phyloP scores from a whole-genome alignment of 2,888 invertebrate species.

The Agonopterix alstromeriana region DNA sequence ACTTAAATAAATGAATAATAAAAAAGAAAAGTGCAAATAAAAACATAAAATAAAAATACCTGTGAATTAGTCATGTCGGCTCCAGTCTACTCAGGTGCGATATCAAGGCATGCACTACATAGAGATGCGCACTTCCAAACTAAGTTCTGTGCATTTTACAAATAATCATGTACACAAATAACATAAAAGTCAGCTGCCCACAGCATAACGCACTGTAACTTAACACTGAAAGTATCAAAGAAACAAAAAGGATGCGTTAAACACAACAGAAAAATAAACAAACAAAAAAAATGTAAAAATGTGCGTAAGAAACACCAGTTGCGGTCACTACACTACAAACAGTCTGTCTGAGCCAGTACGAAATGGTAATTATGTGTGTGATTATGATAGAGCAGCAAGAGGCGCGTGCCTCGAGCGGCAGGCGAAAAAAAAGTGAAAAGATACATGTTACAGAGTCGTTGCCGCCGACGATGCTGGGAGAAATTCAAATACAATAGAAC shows the following conservation, averaged over 20 bases:
- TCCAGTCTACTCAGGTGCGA: constrained; percentile 56
- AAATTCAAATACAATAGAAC: constrained; percentile 46
- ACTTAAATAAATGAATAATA: constrained; percentile 7
- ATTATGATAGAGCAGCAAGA: constrained; percentile 40
- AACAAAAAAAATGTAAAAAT: constrained; percentile 22
- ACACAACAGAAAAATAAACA: constrained; percentile 32
- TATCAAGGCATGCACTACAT: constrained; percentile 70
- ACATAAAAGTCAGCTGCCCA: constrained; percentile 60
- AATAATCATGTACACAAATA: constrained; percentile 59
- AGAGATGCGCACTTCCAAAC: constrained; percentile 47
- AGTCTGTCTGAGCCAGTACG: constrained; percentile 32
- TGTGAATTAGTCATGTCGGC: constrained; percentile 79
- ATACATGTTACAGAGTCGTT: constrained; percentile 39
- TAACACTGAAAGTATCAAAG: constrained; percentile 68
- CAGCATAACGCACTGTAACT: constrained; percentile 65
- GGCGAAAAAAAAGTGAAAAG: constrained; percentile 74
- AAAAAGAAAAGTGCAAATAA: constrained; percentile 38
- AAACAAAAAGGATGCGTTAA: constrained; percentile 60
- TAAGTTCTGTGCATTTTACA: constrained; percentile 66
- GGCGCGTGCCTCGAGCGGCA: constrained; percentile 54
- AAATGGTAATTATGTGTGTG: constrained; percentile 40
- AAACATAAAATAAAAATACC: constrained; percentile 54
- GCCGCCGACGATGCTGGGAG: constrained; percentile 46
- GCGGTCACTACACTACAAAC: constrained; percentile 13
- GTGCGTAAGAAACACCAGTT: constrained; percentile 27